Conservation (phyloP, 2,113 vertebrate genomes). For the Forbesichthys papilliferus region DNA sequence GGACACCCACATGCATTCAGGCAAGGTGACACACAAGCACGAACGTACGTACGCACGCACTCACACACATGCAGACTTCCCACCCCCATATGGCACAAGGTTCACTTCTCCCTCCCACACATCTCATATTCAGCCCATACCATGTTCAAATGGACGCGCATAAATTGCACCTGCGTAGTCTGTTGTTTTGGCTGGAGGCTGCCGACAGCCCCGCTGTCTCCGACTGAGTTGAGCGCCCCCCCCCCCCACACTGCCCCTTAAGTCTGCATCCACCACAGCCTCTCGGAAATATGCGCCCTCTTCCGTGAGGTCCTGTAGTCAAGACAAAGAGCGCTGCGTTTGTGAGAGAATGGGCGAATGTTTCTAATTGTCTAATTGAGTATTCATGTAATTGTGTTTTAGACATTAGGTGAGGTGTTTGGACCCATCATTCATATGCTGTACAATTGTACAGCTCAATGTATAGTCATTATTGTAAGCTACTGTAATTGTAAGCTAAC, state of each 20-base stretch:
- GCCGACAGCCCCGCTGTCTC: slow-evolving; percentile 50
- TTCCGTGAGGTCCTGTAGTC: slow-evolving; percentile 41
- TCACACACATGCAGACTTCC: slow-evolving; percentile 11
- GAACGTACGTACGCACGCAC: slow-evolving; percentile 12
- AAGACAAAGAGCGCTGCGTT: slow-evolving; percentile 19
- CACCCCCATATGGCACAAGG: slow-evolving; percentile 44
- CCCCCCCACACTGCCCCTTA: slow-evolving; percentile 28
- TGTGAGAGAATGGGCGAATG: not conserved
- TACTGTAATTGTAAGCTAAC: too few relatives aligned
- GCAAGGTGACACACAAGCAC: not conserved
- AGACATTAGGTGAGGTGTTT: not conserved
- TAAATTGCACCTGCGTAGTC: slow-evolving; percentile 55
- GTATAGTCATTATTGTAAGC: too few relatives aligned
- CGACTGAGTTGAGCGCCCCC: slow-evolving; percentile 49
- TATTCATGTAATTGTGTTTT: slow-evolving; percentile 39
- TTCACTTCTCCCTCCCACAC: slow-evolving; percentile 66
- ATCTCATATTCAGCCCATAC: slow-evolving; percentile 69
- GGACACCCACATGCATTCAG: slow-evolving; percentile 41
- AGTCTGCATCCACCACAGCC: slow-evolving; percentile 40
- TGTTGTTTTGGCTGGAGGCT: slow-evolving; percentile 65
- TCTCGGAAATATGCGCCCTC: slow-evolving; percentile 14
- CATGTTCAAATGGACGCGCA: slow-evolving; percentile 59
- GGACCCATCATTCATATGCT: slow-evolving; percentile 1
- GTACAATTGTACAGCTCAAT: slow-evolving; percentile 3
- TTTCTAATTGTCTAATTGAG: slow-evolving; percentile 11